Base-by-base conservation (phyloP, 2,888 invertebrate genomes). In the Drosophila maculinotata region DNA sequence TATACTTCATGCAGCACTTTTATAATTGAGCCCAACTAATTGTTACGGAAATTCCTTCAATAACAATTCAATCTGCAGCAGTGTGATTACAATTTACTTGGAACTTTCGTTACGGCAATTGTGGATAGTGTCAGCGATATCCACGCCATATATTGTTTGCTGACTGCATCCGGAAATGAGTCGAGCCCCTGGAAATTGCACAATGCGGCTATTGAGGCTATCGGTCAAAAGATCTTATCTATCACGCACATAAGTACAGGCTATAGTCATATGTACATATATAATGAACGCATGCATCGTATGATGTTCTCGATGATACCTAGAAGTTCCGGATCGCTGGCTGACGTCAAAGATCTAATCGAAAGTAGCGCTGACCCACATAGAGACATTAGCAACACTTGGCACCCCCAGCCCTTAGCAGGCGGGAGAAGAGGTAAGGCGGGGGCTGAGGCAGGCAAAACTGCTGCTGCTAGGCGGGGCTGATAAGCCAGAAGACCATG, bases 331-430 rank as follows among this genome's bases (percentile, higher is more conserved):
- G 83, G 79, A 49, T 63, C 23, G 48, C 14, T 9, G 42, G 56
- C 71, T 79, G 79, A 80, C 83, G 83, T 86, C 80, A 83, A 67
- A 67, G 51, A 53, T 65, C 67, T 86, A 79, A 80, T 86, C 84
- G 74, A 70, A 66, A 68, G 58, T 59, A 36, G 59, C 42, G 58
- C 35, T 86, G 87, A 83, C 87, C 84, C 68, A 86, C 47, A 80
- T 71, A 70, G 35, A 66, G 48, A 54, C 48, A 74, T 59, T 57
- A 14, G 28, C 44, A 47, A 33, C 15, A 45, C 35, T 38, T 44
- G 52, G 60, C 28, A 48, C 25, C 10, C 30, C 30, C 10, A 17
- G 51, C 51, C 36, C 53, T 54, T 41, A 41, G 38, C 62, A 53
- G 17, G 33, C 35, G 38, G 51, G 41, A 38, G 35, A n/a, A 6